Evolutionary conservation across 2,797 vertebrate genomes (phyloP), one percentile per base, ranked within the genome.

Genomic region (Phataginus tetradactyla): DNA sequence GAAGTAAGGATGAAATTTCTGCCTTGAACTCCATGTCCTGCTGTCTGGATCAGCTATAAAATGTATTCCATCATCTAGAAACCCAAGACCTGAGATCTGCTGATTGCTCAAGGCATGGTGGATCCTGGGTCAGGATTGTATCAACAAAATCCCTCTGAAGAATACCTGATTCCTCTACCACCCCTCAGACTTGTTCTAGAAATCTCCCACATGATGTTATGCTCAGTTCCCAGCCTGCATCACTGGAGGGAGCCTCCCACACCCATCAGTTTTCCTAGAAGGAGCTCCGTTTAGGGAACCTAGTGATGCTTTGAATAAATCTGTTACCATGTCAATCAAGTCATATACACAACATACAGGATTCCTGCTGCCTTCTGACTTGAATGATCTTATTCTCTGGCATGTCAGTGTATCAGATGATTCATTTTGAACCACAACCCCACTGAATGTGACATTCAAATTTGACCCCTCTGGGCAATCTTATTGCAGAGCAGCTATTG

Each of bases 191-290:
- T 55, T 81, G 32, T 53, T 96, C 49, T 64, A 57, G 85, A 89
- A 63, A 8, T 29, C 45, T 10, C 11, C 3, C 29, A 81, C 27
- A 4, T 32, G 23, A 45, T 39, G 4, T 72, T 27, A 25, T 14
- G 75, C 55, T 45, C 66, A 68, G 13, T 55, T 57, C 55, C 34
- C 13, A 63, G 42, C 39, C 77, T 55, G 77, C 4, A 15, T 80
- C 12, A 0, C 66, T n/a, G 21, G 21, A 72, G 53, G 34, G 5
- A 61, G 25, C 7, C 34, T 32, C 25, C 45, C 59, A 75, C 8
- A 15, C 37, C 23, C 10, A 10, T 42, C 69, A 34, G 32, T 25
- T 91, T 94, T 92, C 66, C 91, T 87, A 3, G 77, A 95, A 94
- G 45, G 59, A 95, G 34, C 55, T 53, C 64, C 90, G 64, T 80